Evolutionary conservation across 1,140 invertebrate species (phyloP).

Genomic region (Rhopalosiphum padi): DNA sequence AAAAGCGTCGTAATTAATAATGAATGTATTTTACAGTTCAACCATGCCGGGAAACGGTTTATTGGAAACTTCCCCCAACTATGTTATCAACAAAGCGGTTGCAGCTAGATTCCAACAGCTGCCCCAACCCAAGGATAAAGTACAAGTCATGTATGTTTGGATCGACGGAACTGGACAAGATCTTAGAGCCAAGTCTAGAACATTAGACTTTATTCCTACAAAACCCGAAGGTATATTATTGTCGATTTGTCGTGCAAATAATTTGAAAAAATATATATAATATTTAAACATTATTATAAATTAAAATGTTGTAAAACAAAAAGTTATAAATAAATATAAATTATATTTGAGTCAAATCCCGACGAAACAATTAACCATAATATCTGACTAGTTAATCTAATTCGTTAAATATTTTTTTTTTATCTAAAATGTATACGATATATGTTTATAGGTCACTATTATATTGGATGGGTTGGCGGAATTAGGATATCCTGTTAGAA

Average conservation of each 20-base stretch:
- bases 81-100: slow-evolving; percentile 78
- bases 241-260: background rate
- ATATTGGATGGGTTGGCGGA: background rate
- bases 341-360: background rate
- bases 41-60: slow-evolving; percentile 60
- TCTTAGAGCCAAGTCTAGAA: slow-evolving; percentile 86
- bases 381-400: background rate
- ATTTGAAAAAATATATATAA: background rate
- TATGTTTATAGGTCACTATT: slow-evolving; percentile 15
- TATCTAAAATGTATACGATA: background rate
- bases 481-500: slow-evolving; percentile 57
- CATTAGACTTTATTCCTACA: slow-evolving; percentile 79
- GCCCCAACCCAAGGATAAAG: slow-evolving; percentile 76
- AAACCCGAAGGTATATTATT: slow-evolving; percentile 69
- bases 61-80: slow-evolving; percentile 73
- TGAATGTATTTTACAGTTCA: slow-evolving; percentile 15
- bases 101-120: slow-evolving; percentile 77
- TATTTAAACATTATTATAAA: background rate
- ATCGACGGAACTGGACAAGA: slow-evolving; percentile 93
- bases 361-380: background rate
- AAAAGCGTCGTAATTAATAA: background rate
- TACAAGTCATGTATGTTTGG: slow-evolving; percentile 93
- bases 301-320: background rate
- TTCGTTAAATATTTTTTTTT: background rate
- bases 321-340: background rate